phyloP scores from a whole-genome alignment of 2,888 invertebrate genomes.

The Orthosia incerta region DNA sequence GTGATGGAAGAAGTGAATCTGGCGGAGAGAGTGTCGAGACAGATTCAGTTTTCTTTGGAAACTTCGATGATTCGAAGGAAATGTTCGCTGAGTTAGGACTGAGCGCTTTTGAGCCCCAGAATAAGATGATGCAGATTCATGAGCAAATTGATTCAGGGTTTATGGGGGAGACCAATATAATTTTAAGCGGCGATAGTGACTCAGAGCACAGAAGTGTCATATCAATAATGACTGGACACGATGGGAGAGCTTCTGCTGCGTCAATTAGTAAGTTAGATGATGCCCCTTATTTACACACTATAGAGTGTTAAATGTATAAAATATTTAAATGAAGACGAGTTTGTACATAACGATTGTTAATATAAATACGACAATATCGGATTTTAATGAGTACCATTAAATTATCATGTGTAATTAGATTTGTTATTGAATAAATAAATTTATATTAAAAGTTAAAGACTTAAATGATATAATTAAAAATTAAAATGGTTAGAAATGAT shows the following conservation, averaged over 20 bases:
- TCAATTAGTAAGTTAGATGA: slow-evolving; percentile 83
- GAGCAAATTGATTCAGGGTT: slow-evolving; percentile 89
- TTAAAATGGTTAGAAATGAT: slow-evolving; percentile 6
- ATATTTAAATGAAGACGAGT: slow-evolving; percentile 46
- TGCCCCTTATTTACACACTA: slow-evolving; percentile 82
- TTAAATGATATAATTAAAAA: neutral
- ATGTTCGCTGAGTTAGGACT: slow-evolving; percentile 84
- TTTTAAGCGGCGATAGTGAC: slow-evolving; percentile 88
- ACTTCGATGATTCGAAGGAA: slow-evolving; percentile 90
- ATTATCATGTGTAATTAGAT: slow-evolving; percentile 14
- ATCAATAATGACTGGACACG: slow-evolving; percentile 85
- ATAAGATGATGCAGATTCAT: slow-evolving; percentile 73
- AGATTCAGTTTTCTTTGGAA: slow-evolving; percentile 96
- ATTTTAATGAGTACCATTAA: slow-evolving; percentile 31
- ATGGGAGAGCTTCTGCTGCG: slow-evolving; percentile 80
- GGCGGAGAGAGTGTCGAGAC: slow-evolving; percentile 97
- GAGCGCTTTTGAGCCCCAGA: slow-evolving; percentile 76
- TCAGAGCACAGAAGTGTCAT: slow-evolving; percentile 89
- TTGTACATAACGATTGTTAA: slow-evolving; percentile 57
- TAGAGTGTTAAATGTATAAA: slow-evolving; percentile 75
- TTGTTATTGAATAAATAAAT: slow-evolving; percentile 21
- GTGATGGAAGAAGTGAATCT: slow-evolving; percentile 96
- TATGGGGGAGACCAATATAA: slow-evolving; percentile 87
- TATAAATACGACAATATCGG: slow-evolving; percentile 20
- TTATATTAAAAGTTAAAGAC: slow-evolving; percentile 6